A percentile compares a stretch with the other conserved stretches of the same genome.
These are phyloP conservation scores for Pristis pectinata DNA, from an alignment of 2,797 vertebrate genomes.

Conservation along the genomic window DNA sequence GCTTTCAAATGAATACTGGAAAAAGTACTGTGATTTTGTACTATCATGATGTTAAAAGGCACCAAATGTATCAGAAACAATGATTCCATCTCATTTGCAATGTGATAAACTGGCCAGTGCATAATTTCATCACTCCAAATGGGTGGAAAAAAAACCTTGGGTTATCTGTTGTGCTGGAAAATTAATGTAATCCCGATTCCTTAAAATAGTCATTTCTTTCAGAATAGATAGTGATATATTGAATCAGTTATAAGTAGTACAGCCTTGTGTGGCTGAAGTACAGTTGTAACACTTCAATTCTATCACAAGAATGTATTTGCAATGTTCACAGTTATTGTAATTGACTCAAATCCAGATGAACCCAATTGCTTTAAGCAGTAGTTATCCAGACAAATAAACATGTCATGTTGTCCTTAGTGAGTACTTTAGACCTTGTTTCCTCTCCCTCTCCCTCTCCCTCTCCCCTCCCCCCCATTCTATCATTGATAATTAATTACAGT, in stretches of 20 bases:
- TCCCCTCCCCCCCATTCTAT: no score
- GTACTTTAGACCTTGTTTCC: no score
- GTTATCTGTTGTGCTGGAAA: neutral
- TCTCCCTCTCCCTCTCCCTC: no score
- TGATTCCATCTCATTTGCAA: neutral
- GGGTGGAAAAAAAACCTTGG: no score
- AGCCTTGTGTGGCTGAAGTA: neutral
- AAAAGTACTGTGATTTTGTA: neutral
- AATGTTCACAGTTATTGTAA: no score
- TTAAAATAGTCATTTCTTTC: constrained; percentile 1
- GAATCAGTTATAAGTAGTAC: neutral
- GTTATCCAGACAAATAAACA: no score
- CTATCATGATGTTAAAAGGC: neutral
- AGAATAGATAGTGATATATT: neutral
- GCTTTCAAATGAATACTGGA: neutral
- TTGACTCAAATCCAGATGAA: no score
- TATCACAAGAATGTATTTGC: no score
- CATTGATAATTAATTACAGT: no score
- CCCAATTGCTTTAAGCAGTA: no score
- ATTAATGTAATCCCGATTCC: neutral
- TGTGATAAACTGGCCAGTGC: neutral
- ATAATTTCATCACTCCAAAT: neutral
- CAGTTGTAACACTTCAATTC: no score
- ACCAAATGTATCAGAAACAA: neutral
- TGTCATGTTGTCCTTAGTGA: no score